A percentile compares a stretch with the other conserved stretches of the same genome.
Evolutionary conservation across 1,140 invertebrate genomes (phyloP).

Genomic region (Gryllus bimaculatus): DNA sequence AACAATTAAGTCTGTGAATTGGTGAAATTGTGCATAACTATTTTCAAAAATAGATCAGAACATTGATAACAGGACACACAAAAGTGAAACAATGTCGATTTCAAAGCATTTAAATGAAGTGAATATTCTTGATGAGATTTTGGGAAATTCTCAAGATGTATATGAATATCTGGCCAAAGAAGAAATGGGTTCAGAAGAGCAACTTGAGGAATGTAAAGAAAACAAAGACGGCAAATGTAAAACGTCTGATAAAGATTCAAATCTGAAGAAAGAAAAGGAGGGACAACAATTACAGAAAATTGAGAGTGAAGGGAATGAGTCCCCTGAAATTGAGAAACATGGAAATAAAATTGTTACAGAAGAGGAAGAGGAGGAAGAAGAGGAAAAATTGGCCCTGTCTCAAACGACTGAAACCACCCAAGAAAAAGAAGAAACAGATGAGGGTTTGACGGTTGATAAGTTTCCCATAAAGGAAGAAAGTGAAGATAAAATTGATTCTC

Average conservation of each 20-base stretch:
- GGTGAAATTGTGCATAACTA: too few relatives aligned
- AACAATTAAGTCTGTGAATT: too few relatives aligned
- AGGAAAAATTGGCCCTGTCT: background rate
- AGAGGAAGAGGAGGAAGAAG: background rate
- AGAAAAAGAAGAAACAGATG: background rate
- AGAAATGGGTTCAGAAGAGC: background rate
- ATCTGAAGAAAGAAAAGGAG: background rate
- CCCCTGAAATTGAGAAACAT: background rate
- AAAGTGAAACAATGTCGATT: background rate
- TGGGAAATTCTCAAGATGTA: background rate
- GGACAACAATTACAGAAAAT: background rate
- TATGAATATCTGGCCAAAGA: background rate
- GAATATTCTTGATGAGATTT: background rate
- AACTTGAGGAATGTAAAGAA: background rate
- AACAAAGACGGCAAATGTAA: background rate
- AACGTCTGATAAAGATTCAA: background rate
- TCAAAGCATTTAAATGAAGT: background rate
- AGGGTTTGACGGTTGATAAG: background rate
- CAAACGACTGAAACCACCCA: background rate
- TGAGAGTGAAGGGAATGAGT: background rate
- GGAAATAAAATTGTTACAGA: background rate
- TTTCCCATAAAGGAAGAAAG: background rate
- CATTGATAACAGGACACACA: too few relatives aligned
- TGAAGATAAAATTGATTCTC: background rate
- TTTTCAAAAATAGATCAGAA: too few relatives aligned